A percentile compares a stretch with the other conserved stretches of the same genome.
These are phyloP conservation scores for Rhabditoides inermis DNA, from an alignment of 2,888 invertebrate genomes.

Conservation along the genomic window DNA sequence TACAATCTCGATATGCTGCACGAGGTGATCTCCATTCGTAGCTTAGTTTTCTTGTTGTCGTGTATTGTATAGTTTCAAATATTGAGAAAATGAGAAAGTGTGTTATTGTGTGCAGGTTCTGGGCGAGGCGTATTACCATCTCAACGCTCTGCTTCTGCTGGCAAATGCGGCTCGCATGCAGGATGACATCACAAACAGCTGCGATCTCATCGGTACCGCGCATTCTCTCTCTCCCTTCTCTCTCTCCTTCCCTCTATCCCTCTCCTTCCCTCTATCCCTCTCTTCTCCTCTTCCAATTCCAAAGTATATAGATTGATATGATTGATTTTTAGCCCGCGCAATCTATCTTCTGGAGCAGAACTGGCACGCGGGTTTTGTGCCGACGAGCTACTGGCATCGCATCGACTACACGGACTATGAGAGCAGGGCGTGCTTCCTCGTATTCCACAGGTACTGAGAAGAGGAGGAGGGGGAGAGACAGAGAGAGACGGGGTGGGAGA, in stretches of 20 bases:
- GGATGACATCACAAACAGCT: conserved; percentile 32
- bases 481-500: no score
- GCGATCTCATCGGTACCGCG: conserved; percentile 32
- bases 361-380: conserved; percentile 72
- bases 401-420: conserved; percentile 72
- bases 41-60: no score
- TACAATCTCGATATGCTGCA: no score
- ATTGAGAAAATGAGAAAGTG: no score
- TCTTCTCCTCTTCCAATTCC: neutral
- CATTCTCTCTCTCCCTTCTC: neutral
- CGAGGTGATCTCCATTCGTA: no score
- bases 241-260: no score
- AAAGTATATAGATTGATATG: neutral
- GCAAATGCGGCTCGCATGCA: conserved; percentile 31
- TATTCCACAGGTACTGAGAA: conserved; percentile 72
- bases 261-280: neutral
- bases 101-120: no score
- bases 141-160: conserved; percentile 37
- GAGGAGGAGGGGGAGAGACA: no score
- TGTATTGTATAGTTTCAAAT: no score
- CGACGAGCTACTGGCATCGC: conserved; percentile 62
- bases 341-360: conserved; percentile 71
- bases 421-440: conserved; percentile 72
- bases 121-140: conserved; percentile 28
- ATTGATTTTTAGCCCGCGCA: conserved; percentile 62